Conservation (phyloP, 2,797 vertebrate species). For the Dallia pectoralis region DNA sequence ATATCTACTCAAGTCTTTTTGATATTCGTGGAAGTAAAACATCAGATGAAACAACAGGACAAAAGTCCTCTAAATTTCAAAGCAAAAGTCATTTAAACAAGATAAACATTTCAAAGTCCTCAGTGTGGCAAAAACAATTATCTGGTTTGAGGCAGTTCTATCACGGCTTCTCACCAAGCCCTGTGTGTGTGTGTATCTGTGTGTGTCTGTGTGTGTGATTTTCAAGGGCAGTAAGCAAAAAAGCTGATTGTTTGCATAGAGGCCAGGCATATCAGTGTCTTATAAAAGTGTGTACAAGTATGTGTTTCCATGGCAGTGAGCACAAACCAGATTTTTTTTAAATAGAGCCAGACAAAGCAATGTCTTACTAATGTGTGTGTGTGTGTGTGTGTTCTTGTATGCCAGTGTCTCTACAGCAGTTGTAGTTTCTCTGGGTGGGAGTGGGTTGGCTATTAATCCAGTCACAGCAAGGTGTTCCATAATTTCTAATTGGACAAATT, state of each 20-base stretch:
- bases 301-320: neutral
- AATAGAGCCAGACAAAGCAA: neutral
- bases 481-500: neutral
- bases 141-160: neutral
- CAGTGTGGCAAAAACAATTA: neutral
- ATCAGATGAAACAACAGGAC: neutral
- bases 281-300: neutral
- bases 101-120: neutral
- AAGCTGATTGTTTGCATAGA: neutral
- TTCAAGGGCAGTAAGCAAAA: neutral
- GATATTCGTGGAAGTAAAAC: neutral
- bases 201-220: neutral
- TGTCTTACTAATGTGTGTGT: neutral
- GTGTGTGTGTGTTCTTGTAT: neutral
- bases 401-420: neutral
- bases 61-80: constrained; percentile 1
- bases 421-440: neutral
- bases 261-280: neutral
- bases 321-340: neutral
- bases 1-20: neutral
- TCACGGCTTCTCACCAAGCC: neutral
- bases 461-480: neutral
- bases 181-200: neutral
- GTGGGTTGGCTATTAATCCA: neutral
- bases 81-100: neutral